A percentile compares a stretch with the other conserved stretches of the same genome.
These are phyloP conservation scores for Meganola albula DNA, from an alignment of 2,888 invertebrate genomes.

Conservation along the genomic window DNA sequence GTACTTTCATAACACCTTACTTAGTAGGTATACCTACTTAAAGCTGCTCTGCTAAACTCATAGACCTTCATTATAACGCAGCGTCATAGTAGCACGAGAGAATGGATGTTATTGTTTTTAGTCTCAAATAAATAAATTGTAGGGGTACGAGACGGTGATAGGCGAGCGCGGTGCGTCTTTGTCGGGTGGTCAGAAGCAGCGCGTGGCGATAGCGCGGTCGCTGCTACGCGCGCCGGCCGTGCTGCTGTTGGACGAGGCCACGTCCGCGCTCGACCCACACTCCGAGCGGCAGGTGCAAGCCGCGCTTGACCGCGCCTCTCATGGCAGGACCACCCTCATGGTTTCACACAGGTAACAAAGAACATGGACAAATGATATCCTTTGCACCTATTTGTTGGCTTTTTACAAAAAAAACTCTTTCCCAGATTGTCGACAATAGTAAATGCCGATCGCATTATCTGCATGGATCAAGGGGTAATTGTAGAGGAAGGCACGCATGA, in stretches of 20 bases:
- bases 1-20: too few relatives aligned
- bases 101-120: too few relatives aligned
- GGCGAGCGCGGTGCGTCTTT: conserved; percentile 89
- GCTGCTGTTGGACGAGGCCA: conserved; percentile 87
- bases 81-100: too few relatives aligned
- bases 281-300: conserved; percentile 89
- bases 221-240: conserved; percentile 86
- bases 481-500: conserved; percentile 87
- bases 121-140: too few relatives aligned
- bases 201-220: conserved; percentile 90
- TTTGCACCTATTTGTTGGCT: neutral
- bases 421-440: conserved; percentile 82
- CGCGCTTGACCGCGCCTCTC: conserved; percentile 83
- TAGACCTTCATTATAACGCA: too few relatives aligned
- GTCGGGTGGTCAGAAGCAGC: conserved; percentile 90
- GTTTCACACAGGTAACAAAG: conserved; percentile 79
- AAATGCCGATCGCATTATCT: conserved; percentile 83
- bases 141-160: conserved; percentile 87
- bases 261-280: conserved; percentile 88
- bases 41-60: too few relatives aligned
- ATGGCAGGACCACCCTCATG: conserved; percentile 84
- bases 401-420: neutral
- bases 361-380: neutral
- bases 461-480: conserved; percentile 83
- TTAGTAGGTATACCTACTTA: too few relatives aligned